Evolutionary conservation across 2,888 invertebrate species (phyloP).

Genomic region (Dioctria linearis): DNA sequence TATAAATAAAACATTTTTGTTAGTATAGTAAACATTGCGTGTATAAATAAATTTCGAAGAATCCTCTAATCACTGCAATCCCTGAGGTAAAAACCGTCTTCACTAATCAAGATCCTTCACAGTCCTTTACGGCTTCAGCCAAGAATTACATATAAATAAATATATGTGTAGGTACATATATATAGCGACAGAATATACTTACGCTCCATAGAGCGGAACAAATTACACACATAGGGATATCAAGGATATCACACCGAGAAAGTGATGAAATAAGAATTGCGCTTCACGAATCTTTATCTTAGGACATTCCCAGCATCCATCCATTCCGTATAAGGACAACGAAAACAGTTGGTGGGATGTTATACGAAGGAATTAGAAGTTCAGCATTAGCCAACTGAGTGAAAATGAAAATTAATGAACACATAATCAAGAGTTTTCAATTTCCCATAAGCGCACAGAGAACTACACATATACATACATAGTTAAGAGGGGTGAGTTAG

Average conservation of each 20-base stretch:
- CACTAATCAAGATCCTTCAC: conserved; percentile 48
- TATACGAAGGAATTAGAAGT: conserved; percentile 40
- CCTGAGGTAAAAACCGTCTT: conserved; percentile 21
- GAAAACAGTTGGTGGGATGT: conserved; percentile 44
- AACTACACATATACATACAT: background rate
- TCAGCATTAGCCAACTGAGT: conserved; percentile 47
- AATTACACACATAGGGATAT: conserved; percentile 39
- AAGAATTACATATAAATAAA: background rate
- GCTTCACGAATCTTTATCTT: conserved; percentile 13
- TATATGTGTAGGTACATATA: background rate
- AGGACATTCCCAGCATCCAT: background rate
- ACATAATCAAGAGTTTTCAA: conserved; percentile 52
- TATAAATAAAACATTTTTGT: background rate
- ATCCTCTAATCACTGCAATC: conserved; percentile 28
- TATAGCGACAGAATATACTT: conserved; percentile 31
- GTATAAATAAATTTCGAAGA: conserved; percentile 37
- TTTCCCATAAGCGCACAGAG: conserved; percentile 38
- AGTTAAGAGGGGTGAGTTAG: background rate
- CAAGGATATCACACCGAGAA: conserved; percentile 39
- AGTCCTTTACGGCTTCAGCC: conserved; percentile 31
- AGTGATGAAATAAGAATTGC: conserved; percentile 47
- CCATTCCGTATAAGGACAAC: background rate
- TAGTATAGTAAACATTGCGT: conserved; percentile 3
- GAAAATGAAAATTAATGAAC: conserved; percentile 52
- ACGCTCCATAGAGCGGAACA: conserved; percentile 43